phyloP scores from a whole-genome alignment of 2,113 vertebrate species.

The Pionites leucogaster region DNA sequence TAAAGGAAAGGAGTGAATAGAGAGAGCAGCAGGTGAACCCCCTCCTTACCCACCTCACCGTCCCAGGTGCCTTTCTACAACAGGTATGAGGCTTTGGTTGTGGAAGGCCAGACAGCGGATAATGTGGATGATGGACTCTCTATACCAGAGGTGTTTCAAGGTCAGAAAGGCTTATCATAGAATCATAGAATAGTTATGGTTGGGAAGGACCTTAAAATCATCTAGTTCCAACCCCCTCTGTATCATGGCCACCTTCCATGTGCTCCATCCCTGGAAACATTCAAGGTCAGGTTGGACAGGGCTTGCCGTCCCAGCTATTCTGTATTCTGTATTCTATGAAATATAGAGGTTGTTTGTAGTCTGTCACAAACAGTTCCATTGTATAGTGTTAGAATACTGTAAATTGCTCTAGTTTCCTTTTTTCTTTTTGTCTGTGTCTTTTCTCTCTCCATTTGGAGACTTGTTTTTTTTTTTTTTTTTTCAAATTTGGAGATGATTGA shows the following conservation, averaged over 20 bases:
- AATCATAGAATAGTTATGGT: too few species aligned
- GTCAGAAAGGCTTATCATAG: neutral
- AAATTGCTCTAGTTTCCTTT: neutral
- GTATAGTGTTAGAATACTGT: neutral
- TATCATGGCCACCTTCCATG: neutral
- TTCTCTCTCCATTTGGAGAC: neutral
- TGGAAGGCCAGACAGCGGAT: neutral
- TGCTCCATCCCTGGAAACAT: neutral
- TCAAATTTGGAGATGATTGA: neutral
- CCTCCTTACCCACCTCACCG: neutral
- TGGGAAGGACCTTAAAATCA: too few species aligned
- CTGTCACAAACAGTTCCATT: neutral
- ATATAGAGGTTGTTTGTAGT: neutral
- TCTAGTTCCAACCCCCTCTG: too few species aligned
- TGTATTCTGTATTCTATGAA: neutral
- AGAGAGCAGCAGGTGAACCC: neutral
- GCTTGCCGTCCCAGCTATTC: neutral
- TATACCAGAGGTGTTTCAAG: neutral
- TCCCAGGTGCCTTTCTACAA: neutral
- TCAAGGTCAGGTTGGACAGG: neutral
- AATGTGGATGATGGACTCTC: neutral
- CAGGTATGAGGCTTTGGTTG: neutral
- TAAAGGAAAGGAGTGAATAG: neutral
- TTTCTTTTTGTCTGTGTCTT: neutral
- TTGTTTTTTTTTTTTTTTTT: fast-evolving